These are phyloP conservation scores for Clusia tigrina DNA, from an alignment of 2,888 invertebrate species.

Conservation along the genomic window DNA sequence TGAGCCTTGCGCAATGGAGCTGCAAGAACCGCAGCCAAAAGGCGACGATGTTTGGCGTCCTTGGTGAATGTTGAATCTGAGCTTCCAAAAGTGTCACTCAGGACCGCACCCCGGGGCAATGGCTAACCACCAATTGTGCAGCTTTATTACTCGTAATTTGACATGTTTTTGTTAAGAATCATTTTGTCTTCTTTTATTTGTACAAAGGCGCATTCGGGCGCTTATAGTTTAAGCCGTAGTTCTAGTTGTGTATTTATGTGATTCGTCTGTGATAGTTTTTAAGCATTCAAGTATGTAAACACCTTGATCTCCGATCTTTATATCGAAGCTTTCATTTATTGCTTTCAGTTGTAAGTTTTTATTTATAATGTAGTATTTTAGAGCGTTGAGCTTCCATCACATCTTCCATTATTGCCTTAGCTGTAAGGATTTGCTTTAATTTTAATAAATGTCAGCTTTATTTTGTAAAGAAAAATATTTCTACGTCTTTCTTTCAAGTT, in stretches of 20 bases:
- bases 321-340: constrained; percentile 28
- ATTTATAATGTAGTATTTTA: too few relatives aligned
- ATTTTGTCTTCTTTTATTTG: neutral
- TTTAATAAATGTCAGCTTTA: too few relatives aligned
- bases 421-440: too few relatives aligned
- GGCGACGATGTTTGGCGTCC: constrained; percentile 57
- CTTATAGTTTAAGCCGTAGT: neutral
- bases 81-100: neutral
- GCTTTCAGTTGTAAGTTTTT: too few relatives aligned
- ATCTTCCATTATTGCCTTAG: too few relatives aligned
- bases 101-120: neutral
- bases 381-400: too few relatives aligned
- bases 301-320: constrained; percentile 45
- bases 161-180: neutral
- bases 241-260: constrained; percentile 34
- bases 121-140: constrained; percentile 14
- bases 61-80: constrained; percentile 41
- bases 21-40: constrained; percentile 33
- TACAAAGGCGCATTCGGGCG: neutral
- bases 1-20: constrained; percentile 23
- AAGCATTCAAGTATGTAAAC: constrained; percentile 44
- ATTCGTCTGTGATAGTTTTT: constrained; percentile 60
- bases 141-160: constrained; percentile 39
- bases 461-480: too few relatives aligned
- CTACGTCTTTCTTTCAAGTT: too few relatives aligned